Conservation (phyloP, 2,113 vertebrate genomes). For the Xiphophorus couchianus region DNA sequence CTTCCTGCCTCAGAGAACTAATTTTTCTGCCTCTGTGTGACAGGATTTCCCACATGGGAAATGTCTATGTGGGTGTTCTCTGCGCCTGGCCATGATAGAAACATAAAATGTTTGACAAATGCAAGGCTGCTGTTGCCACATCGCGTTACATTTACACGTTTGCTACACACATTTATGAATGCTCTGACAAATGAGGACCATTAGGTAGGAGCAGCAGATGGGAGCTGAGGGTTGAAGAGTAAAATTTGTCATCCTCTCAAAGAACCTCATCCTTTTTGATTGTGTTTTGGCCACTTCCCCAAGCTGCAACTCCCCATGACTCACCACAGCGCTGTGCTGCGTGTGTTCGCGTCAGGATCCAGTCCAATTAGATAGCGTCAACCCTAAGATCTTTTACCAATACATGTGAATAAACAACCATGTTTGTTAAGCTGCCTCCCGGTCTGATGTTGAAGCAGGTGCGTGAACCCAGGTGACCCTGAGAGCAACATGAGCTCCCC, state of each 20-base stretch:
- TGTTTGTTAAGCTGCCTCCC: conserved; percentile 22
- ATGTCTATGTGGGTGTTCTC: conserved; percentile 37
- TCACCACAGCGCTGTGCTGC: conserved; percentile 1
- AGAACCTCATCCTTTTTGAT: conserved; percentile 19
- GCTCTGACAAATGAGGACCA: conserved; percentile 23
- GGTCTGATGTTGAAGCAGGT: conserved; percentile 16
- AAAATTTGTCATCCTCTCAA: conserved; percentile 15
- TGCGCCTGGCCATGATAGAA: conserved; percentile 10
- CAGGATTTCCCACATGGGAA: conserved; percentile 41
- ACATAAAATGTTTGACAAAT: conserved; percentile 34
- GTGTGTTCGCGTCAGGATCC: conserved; percentile 20
- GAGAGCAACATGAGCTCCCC: conserved; percentile 44
- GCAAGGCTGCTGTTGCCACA: conserved; percentile 14
- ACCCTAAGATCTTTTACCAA: conserved; percentile 15
- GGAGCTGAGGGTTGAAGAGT: conserved; percentile 8
- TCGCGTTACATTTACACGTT: conserved; percentile 26
- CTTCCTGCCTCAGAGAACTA: conserved; percentile 29
- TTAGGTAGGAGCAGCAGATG: conserved; percentile 34
- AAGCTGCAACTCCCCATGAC: conserved; percentile 3
- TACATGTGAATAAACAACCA: conserved; percentile 31
- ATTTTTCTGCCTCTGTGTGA: conserved; percentile 50
- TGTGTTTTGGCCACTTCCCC: conserved; percentile 8
- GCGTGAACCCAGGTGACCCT: conserved; percentile 33
- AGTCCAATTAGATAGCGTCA: conserved; percentile 40
- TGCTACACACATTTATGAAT: conserved; percentile 20